Conservation (phyloP, 2,797 vertebrate genomes). For the Acestrorhynchus altus region DNA sequence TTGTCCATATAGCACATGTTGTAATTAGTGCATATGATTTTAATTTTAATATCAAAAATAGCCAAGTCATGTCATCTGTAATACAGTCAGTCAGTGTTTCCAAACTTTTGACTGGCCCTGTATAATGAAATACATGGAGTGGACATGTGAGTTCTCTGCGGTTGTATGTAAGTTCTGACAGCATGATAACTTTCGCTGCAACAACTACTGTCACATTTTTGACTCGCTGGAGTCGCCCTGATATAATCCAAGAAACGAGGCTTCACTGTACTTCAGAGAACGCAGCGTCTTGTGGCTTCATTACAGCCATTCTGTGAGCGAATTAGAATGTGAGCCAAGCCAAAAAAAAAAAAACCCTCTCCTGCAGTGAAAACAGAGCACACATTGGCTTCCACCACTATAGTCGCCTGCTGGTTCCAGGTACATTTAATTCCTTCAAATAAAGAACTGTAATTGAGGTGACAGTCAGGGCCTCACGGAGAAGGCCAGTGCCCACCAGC, state of each 20-base stretch:
- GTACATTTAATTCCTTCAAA: slow-evolving; percentile 77
- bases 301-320: not conserved
- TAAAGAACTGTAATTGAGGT: slow-evolving; percentile 80
- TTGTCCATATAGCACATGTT: no score
- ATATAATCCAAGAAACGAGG: slow-evolving; percentile 23
- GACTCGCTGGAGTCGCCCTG: not conserved
- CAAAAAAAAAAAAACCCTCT: not conserved
- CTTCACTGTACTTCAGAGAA: not conserved
- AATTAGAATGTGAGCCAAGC: slow-evolving; percentile 17
- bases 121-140: no score
- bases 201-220: not conserved
- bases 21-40: no score
- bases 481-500: slow-evolving; percentile 69
- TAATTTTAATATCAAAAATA: no score
- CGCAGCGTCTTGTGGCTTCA: not conserved
- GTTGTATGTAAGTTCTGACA: no score
- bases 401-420: slow-evolving; percentile 71
- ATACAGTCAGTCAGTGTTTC: no score
- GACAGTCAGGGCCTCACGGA: slow-evolving; percentile 74
- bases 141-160: no score
- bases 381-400: slow-evolving; percentile 57
- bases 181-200: not conserved
- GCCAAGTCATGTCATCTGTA: no score
- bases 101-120: no score
- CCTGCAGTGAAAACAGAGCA: not conserved